Conservation (phyloP, 2,888 invertebrate genomes). For the Erebia ligea region DNA sequence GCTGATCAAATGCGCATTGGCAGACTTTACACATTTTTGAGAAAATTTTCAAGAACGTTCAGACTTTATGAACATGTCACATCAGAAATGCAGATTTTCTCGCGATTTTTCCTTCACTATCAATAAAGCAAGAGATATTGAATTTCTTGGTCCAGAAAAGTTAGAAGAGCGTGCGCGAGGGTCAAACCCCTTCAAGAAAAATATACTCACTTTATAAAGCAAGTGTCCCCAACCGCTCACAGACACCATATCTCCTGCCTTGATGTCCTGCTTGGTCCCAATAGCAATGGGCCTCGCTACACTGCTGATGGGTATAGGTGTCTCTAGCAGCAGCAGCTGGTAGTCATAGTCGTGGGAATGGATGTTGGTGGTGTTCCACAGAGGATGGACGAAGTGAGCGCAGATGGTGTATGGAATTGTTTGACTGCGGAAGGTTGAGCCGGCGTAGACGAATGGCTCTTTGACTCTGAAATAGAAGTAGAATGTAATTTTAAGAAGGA, state of each 20-base stretch:
- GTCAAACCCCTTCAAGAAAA: neutral
- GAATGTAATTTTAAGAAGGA: no score
- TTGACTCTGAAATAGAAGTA: constrained; percentile 51
- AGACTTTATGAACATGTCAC: no score
- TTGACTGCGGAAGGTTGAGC: constrained; percentile 58
- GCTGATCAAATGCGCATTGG: no score
- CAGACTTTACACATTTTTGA: no score
- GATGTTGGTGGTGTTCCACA: constrained; percentile 51
- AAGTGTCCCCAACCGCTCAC: constrained; percentile 74
- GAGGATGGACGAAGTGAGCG: constrained; percentile 67
- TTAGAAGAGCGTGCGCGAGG: no score
- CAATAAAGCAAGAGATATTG: no score
- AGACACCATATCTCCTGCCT: constrained; percentile 51
- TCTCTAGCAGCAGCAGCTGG: constrained; percentile 66
- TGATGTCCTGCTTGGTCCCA: constrained; percentile 53
- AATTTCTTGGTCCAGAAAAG: no score
- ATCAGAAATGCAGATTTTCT: no score
- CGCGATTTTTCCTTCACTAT: no score
- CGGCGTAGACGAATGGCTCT: constrained; percentile 59
- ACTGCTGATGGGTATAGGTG: constrained; percentile 57
- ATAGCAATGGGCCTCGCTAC: constrained; percentile 65
- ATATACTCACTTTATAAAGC: constrained; percentile 53
- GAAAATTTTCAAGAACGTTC: no score
- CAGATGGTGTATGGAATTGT: constrained; percentile 58
- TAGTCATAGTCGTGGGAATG: constrained; percentile 70